Evolutionary conservation across 2,888 invertebrate species (phyloP).

Genomic region (Synergus japonicus): DNA sequence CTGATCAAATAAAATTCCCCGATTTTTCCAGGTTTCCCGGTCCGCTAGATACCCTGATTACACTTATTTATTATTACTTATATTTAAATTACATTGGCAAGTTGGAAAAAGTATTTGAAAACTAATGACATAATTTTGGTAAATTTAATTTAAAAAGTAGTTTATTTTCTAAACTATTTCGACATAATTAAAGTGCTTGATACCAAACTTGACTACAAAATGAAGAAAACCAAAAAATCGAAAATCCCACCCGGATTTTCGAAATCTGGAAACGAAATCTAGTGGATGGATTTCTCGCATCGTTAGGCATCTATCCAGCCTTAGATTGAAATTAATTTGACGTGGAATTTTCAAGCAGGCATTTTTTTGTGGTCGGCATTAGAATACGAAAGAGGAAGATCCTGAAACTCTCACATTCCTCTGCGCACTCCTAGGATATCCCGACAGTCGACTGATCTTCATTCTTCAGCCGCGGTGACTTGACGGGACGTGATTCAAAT

Average conservation of each 20-base stretch:
- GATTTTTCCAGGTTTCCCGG: too few species aligned
- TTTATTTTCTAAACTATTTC: neutral
- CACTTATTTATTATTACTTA: too few species aligned
- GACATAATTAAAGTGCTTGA: neutral
- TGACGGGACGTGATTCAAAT: constrained; percentile 29
- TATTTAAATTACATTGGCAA: too few species aligned
- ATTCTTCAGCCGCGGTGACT: neutral
- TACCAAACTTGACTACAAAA: neutral
- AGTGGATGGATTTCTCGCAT: constrained; percentile 8
- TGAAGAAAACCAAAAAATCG: neutral
- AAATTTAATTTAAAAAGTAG: too few species aligned
- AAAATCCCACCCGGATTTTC: neutral
- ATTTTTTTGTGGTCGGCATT: constrained; percentile 18
- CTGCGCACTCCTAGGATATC: neutral
- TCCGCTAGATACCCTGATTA: too few species aligned
- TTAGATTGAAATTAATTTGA: constrained; percentile 36
- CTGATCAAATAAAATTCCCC: too few species aligned
- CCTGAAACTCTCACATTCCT: constrained; percentile 22
- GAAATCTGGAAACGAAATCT: neutral
- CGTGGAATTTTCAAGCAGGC: constrained; percentile 17
- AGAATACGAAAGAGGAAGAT: constrained; percentile 37
- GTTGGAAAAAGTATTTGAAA: neutral
- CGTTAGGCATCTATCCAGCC: neutral
- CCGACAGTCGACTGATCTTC: neutral
- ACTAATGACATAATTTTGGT: neutral